Evolutionary conservation across 2,797 vertebrate genomes (phyloP).

Genomic region (Coregonus ussuriensis): DNA sequence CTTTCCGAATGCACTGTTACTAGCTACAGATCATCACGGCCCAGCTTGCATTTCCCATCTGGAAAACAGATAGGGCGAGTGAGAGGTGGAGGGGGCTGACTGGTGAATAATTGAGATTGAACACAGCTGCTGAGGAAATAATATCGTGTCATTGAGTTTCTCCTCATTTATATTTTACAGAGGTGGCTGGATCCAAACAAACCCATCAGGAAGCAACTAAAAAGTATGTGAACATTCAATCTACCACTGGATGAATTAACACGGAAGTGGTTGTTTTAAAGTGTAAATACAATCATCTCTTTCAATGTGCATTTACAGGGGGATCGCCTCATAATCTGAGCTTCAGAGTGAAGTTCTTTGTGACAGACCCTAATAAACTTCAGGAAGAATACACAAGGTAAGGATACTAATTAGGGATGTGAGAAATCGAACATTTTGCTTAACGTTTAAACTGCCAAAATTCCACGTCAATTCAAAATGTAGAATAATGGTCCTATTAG

Average conservation of each 20-base stretch:
- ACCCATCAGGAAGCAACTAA: constrained; percentile 97
- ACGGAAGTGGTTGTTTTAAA: neutral
- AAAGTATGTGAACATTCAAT: constrained; percentile 84
- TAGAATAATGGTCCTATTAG: too few relatives aligned
- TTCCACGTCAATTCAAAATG: too few relatives aligned
- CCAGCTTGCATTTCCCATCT: neutral
- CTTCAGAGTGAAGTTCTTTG: constrained; percentile 99
- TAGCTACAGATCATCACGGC: constrained; percentile 16
- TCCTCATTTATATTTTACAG: constrained; percentile 81
- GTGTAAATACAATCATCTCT: neutral
- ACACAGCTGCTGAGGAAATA: constrained; percentile 51
- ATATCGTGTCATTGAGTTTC: constrained; percentile 59
- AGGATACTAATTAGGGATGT: too few relatives aligned
- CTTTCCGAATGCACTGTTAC: neutral
- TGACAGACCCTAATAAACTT: constrained; percentile 74
- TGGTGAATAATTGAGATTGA: constrained; percentile 66
- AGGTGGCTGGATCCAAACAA: constrained; percentile 98
- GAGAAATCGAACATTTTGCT: too few relatives aligned
- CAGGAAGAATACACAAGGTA: too few relatives aligned
- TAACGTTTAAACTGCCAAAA: too few relatives aligned
- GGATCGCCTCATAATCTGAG: constrained; percentile 94
- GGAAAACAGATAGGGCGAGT: neutral
- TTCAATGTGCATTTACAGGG: constrained; percentile 70
- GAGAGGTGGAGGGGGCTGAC: constrained; percentile 6
- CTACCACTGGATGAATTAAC: neutral